A percentile compares a stretch with the other conserved stretches of the same genome.
Conservation (phyloP, 2,797 vertebrate species). For the Alca torda region DNA sequence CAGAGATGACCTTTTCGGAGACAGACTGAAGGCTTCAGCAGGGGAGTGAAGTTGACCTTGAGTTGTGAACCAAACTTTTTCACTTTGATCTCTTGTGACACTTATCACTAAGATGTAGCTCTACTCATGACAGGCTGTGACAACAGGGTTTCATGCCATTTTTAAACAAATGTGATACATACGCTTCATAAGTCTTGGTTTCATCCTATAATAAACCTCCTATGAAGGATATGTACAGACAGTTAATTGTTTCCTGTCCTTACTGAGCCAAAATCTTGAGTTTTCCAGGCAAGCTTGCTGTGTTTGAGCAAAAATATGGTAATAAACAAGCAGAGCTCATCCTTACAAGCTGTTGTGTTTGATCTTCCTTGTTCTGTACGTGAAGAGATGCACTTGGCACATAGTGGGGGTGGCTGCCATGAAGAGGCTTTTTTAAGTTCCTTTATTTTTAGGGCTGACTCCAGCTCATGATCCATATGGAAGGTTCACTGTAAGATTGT, state of each 20-base stretch:
- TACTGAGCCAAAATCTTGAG: background rate
- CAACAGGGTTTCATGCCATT: background rate
- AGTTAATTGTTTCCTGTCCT: background rate
- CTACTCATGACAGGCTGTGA: background rate
- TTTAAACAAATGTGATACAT: constrained; percentile 7
- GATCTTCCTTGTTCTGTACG: background rate
- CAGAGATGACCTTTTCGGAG: constrained; percentile 47
- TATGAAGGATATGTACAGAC: background rate
- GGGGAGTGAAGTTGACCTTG: constrained; percentile 6
- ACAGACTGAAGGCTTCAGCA: background rate
- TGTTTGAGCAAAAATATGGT: background rate
- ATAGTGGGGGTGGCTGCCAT: background rate
- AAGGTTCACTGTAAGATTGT: background rate
- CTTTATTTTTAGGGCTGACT: background rate
- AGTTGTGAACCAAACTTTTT: constrained; percentile 17
- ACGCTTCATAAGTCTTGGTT: background rate
- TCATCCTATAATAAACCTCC: background rate
- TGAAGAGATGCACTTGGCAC: background rate
- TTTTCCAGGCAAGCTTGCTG: background rate
- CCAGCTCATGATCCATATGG: background rate
- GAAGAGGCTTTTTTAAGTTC: background rate
- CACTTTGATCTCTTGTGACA: constrained; percentile 17
- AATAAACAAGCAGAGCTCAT: background rate
- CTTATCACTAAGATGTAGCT: background rate
- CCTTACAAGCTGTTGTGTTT: background rate